Evolutionary conservation across 2,797 vertebrate genomes (phyloP).

Genomic region (Pantherophis alleghaniensis): DNA sequence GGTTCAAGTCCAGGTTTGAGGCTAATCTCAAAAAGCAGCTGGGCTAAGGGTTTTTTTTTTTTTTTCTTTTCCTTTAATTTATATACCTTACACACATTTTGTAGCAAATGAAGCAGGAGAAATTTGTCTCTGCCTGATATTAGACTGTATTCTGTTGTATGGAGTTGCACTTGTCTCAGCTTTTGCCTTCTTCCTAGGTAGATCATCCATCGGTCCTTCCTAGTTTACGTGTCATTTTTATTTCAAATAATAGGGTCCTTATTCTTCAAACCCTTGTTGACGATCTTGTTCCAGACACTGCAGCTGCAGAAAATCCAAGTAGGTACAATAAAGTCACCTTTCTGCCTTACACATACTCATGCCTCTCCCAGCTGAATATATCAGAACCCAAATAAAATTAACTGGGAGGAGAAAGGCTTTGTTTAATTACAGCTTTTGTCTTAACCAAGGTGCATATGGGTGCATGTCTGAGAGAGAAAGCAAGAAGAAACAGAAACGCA

Average conservation of each 20-base stretch:
- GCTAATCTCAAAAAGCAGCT: not conserved
- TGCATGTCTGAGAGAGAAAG: not conserved
- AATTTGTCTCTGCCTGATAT: not conserved
- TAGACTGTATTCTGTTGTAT: not conserved
- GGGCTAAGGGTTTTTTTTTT: not conserved
- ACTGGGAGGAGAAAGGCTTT: not conserved
- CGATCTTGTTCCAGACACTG: not conserved
- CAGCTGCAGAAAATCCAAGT: conserved; percentile 17
- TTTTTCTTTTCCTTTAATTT: not conserved
- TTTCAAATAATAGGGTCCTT: conserved; percentile 5
- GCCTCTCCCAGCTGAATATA: not conserved
- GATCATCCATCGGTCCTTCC: not conserved
- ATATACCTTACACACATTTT: not conserved
- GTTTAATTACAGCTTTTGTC: conserved; percentile 17
- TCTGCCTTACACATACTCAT: not conserved
- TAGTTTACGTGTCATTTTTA: not conserved
- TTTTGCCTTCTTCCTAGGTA: not conserved
- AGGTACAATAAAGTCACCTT: not conserved
- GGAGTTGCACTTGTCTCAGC: not conserved
- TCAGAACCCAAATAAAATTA: conserved; percentile 4
- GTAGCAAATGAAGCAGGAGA: not conserved
- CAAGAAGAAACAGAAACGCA: not conserved
- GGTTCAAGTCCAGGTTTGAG: not conserved
- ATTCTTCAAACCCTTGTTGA: not conserved
- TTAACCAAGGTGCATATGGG: not conserved